Evolutionary conservation across 2,888 invertebrate species (phyloP), one percentile per base, ranked within the genome.

Genomic region (Sphaeridia pumilis): DNA sequence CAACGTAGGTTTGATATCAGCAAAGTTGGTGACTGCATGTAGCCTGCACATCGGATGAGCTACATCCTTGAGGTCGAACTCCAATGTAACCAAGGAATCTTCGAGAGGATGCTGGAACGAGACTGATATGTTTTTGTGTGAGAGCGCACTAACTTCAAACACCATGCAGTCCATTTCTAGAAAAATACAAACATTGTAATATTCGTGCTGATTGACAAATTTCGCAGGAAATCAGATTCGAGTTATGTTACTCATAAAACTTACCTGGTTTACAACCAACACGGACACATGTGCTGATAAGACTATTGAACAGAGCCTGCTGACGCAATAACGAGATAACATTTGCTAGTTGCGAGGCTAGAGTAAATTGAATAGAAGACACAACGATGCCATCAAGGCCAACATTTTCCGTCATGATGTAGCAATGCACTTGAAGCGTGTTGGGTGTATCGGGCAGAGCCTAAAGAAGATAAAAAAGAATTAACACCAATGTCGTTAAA

Each of bases 101-200:
- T 90, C 89, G 21, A 83, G 74, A 0, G 94, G 93, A 73, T 94
- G 92, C 69, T 93, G 92, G 68, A 95, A 78, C 7, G 88, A 84
- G 21, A 95, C 82, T 10, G 87, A 85, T 59, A 95, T 80, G 70
- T 88, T 87, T 58, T 86, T 85, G 76, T 88, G 84, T 0, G 90
- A 89, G 31, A 90, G 74, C 2, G 92, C 87, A 66, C 84, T 87
- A 64, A 94, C 81, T 73, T 95, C 94, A 69, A 94, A 84, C 77
- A 92, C 89, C n/a, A 85, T 78, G 62, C 83, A 79, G 64, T 85
- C 84, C 43, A 81, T 70, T 69, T 85, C 85, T 76, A 70, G 41
- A 43, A 43, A 31, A 10, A 31, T 14, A 10, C 14, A 31, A 31
- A 10, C 31, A 14, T 10, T 31, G 31, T 14, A 31, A 31, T 10